These are phyloP conservation scores for Clarias platycephalus DNA, from an alignment of 2,797 vertebrate species.

Conservation along the genomic window DNA sequence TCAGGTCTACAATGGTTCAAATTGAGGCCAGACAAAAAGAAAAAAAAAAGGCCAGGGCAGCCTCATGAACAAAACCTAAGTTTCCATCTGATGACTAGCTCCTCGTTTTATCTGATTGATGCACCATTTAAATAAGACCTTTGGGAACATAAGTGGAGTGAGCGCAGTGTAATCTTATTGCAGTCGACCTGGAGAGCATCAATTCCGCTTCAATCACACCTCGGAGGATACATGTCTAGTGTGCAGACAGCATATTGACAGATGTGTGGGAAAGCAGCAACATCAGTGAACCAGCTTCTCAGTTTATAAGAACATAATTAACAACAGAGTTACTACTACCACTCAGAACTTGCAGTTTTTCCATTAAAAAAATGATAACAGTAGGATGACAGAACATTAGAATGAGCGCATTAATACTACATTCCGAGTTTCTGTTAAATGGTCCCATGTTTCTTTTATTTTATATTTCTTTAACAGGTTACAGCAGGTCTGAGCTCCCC, in stretches of 20 bases:
- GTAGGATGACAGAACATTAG: not conserved
- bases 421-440: not conserved
- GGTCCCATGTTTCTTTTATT: too few species aligned
- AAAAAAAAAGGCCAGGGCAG: slow-evolving; percentile 26
- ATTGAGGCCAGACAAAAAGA: slow-evolving; percentile 24
- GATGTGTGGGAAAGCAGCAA: too few species aligned
- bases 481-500: too few species aligned
- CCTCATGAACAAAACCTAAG: slow-evolving; percentile 21
- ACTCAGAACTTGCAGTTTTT: not conserved
- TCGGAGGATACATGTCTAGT: slow-evolving; percentile 17
- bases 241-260: not conserved
- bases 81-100: slow-evolving; percentile 24
- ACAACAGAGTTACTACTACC: not conserved
- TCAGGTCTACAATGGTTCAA: slow-evolving; percentile 12
- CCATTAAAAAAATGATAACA: not conserved
- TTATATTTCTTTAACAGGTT: too few species aligned
- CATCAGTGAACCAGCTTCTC: not conserved
- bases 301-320: not conserved
- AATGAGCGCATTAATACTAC: not conserved
- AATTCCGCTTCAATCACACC: slow-evolving; percentile 14
- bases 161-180: not conserved
- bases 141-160: slow-evolving; percentile 22
- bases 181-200: slow-evolving; percentile 25
- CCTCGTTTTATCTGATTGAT: slow-evolving; percentile 35
- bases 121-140: slow-evolving; percentile 18